These are phyloP conservation scores for Neoaliturus tenellus DNA, from an alignment of 2,888 invertebrate species.

Conservation along the genomic window DNA sequence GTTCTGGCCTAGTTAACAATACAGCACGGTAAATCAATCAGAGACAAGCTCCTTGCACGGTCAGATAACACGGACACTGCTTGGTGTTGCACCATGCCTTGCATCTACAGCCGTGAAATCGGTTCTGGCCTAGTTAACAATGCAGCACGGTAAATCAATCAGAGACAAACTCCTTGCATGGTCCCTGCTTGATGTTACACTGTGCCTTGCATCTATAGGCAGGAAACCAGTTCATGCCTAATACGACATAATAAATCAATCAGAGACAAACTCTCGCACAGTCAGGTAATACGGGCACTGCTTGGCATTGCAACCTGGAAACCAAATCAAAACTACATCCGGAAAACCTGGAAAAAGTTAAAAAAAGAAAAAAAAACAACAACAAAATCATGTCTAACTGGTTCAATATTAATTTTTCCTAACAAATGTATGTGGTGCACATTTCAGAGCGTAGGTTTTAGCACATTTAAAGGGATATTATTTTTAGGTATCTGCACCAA, in stretches of 20 bases:
- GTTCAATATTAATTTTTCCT: too few relatives aligned
- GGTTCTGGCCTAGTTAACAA: slow-evolving; percentile 84
- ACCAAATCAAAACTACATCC: too few relatives aligned
- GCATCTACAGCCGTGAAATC: slow-evolving; percentile 98
- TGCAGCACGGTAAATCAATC: slow-evolving; percentile 75
- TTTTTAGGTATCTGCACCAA: too few relatives aligned
- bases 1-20: slow-evolving; percentile 83
- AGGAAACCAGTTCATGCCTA: slow-evolving; percentile 92
- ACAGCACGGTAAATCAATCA: slow-evolving; percentile 76
- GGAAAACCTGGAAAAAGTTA: too few relatives aligned
- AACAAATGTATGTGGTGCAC: too few relatives aligned
- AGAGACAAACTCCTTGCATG: slow-evolving; percentile 99
- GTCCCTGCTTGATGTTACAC: slow-evolving; percentile 99
- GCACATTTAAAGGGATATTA: too few relatives aligned
- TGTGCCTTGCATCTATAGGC: slow-evolving; percentile 99
- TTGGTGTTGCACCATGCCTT: slow-evolving; percentile 99
- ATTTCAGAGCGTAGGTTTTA: too few relatives aligned
- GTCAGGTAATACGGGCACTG: slow-evolving; percentile 82
- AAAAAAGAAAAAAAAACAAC: too few relatives aligned
- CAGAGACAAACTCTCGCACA: slow-evolving; percentile 96
- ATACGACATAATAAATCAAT: slow-evolving; percentile 72
- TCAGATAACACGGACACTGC: slow-evolving; percentile 99
- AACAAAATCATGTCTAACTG: too few relatives aligned
- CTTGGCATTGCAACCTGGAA: too few relatives aligned
- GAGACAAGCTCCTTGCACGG: slow-evolving; percentile 99